These are phyloP conservation scores for Molossus molossus DNA, from an alignment of 2,797 vertebrate genomes.

Conservation along the genomic window DNA sequence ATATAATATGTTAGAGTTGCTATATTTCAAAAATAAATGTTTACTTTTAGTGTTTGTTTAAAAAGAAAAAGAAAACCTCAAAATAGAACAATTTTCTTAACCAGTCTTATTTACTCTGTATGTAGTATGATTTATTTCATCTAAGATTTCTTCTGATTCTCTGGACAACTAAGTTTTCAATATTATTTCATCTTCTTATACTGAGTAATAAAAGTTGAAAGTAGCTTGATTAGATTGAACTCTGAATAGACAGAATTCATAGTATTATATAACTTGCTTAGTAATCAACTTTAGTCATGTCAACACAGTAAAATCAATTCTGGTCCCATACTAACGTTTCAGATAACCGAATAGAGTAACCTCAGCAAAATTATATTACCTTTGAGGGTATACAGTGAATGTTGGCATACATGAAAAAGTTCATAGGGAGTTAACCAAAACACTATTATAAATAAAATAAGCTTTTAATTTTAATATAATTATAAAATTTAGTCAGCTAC, in stretches of 20 bases:
- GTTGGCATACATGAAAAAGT: background rate
- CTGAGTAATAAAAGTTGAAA: constrained; percentile 84
- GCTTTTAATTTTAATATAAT: background rate
- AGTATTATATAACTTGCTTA: constrained; percentile 64
- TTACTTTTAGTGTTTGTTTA: constrained; percentile 79
- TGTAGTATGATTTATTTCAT: constrained; percentile 84
- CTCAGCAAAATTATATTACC: constrained; percentile 42
- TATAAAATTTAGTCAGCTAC: background rate
- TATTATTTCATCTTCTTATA: constrained; percentile 84
- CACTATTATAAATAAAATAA: background rate
- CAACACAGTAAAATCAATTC: constrained; percentile 53
- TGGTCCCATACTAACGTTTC: constrained; percentile 41
- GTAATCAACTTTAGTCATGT: constrained; percentile 37
- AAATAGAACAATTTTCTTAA: constrained; percentile 74
- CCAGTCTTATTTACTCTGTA: constrained; percentile 76
- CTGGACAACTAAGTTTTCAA: constrained; percentile 82
- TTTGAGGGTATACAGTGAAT: background rate
- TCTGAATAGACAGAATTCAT: constrained; percentile 55
- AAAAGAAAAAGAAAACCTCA: constrained; percentile 79
- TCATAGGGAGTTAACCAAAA: constrained; percentile 16
- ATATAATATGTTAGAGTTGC: constrained; percentile 11
- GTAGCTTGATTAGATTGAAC: constrained; percentile 84
- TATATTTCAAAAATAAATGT: constrained; percentile 63
- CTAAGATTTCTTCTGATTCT: constrained; percentile 83
- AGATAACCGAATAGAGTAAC: constrained; percentile 5